Conservation (phyloP, 1,140 invertebrate species). For the Panagrolaimus sp. region DNA sequence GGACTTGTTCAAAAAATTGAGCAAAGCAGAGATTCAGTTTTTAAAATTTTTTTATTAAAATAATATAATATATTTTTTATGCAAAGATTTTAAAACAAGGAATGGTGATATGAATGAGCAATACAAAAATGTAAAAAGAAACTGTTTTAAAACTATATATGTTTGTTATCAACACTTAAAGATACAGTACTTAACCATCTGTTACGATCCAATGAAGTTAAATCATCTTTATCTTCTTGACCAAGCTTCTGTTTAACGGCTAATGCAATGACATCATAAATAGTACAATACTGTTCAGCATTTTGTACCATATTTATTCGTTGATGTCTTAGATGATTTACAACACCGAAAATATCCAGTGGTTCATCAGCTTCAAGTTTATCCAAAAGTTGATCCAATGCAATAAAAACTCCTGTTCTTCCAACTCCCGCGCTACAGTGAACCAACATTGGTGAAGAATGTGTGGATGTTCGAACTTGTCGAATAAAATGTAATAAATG, state of each 20-base stretch:
- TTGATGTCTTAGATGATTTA: conserved; percentile 58
- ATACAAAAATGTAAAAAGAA: too few species aligned
- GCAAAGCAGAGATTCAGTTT: too few species aligned
- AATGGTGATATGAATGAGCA: too few species aligned
- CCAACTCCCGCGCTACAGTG: conserved; percentile 60
- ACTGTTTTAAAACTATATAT: too few species aligned
- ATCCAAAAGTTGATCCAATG: conserved; percentile 59
- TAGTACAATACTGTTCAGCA: conserved; percentile 34
- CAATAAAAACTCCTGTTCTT: conserved; percentile 61
- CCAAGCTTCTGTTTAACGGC: conserved; percentile 28
- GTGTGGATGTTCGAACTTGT: conserved; percentile 27
- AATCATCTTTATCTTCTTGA: neutral
- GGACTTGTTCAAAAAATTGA: too few species aligned
- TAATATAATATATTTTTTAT: too few species aligned
- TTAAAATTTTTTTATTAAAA: too few species aligned
- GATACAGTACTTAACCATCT: neutral
- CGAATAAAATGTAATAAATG: conserved; percentile 36
- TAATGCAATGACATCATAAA: conserved; percentile 40
- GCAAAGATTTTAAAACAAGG: too few species aligned
- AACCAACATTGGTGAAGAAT: conserved; percentile 28
- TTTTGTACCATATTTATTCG: conserved; percentile 61
- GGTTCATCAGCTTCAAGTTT: conserved; percentile 56
- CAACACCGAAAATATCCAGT: conserved; percentile 59
- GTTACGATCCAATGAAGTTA: conserved; percentile 7
- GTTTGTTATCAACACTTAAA: too few species aligned